These are phyloP conservation scores for Diadema setosum DNA, from an alignment of 35 echinoderm and acorn worm genomes.

Conservation along the genomic window DNA sequence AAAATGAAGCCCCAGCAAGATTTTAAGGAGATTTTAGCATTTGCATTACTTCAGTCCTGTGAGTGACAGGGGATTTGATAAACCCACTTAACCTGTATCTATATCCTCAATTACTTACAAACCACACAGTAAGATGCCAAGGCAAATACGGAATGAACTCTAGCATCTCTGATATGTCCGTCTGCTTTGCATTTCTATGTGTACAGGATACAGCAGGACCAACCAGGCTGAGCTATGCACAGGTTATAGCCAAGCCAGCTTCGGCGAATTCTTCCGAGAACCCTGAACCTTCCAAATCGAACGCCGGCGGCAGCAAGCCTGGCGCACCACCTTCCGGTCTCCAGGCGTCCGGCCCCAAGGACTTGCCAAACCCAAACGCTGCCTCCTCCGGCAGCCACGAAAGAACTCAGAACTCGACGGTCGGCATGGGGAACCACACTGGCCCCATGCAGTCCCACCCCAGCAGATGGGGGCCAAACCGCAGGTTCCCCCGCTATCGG, in stretches of 20 bases:
- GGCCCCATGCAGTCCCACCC: not conserved
- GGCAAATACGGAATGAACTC: no score
- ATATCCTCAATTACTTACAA: no score
- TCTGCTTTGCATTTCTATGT: no score
- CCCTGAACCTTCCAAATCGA: not conserved
- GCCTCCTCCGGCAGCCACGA: not conserved
- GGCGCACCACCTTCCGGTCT: not conserved
- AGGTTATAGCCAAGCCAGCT: constrained; percentile 50
- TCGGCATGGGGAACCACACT: not conserved
- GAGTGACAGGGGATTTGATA: no score
- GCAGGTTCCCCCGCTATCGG: constrained; percentile 15
- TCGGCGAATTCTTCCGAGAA: constrained; percentile 21
- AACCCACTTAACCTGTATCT: no score
- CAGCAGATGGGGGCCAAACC: no score
- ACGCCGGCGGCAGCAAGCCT: not conserved
- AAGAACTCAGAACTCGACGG: not conserved
- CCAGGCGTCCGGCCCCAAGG: not conserved
- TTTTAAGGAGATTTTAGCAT: no score
- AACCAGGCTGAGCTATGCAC: constrained; percentile 61
- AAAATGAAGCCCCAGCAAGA: no score
- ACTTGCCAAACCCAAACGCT: not conserved
- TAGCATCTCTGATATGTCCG: no score
- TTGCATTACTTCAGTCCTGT: no score
- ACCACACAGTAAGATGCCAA: no score
- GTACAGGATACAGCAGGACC: constrained; percentile 7